A percentile compares a stretch with the other conserved stretches of the same genome.
Conservation (phyloP, 2,113 vertebrate genomes). For the Sylvicapra grimmia region DNA sequence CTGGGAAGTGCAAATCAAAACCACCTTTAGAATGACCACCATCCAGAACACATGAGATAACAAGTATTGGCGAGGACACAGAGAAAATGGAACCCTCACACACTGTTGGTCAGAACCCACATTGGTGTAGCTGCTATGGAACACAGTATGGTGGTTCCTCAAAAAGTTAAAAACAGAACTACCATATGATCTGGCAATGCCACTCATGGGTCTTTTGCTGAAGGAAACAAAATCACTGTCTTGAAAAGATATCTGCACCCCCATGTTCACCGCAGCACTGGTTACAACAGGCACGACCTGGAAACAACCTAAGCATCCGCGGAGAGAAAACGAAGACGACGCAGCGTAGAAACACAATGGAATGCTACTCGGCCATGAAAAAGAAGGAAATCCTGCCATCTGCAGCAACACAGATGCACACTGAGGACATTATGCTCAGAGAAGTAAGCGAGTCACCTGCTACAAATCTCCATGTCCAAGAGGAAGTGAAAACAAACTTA, state of each 20-base stretch:
- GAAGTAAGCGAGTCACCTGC: rapidly evolving
- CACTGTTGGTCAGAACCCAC: rapidly evolving
- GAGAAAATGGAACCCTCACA: rapidly evolving
- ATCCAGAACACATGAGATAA: rapidly evolving
- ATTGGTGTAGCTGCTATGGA: rapidly evolving
- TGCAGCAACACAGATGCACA: background rate
- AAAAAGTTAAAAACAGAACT: background rate
- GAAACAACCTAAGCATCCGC: background rate
- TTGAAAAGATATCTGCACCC: background rate
- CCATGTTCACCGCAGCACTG: too few species aligned
- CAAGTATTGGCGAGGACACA: rapidly evolving
- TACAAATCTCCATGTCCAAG: rapidly evolving
- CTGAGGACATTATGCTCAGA: rapidly evolving
- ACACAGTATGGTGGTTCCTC: background rate
- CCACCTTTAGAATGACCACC: rapidly evolving
- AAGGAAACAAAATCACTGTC: background rate
- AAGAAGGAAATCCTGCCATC: background rate
- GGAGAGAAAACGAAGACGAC: rapidly evolving
- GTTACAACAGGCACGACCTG: background rate
- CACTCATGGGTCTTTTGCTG: background rate
- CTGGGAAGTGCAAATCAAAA: background rate
- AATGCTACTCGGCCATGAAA: rapidly evolving
- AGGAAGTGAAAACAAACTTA: background rate
- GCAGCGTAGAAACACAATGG: rapidly evolving
- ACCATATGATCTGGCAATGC: rapidly evolving